A percentile compares a stretch with the other conserved stretches of the same genome.
phyloP scores from a whole-genome alignment of 64 coral and sea anemone genomes.

The Porites australiensis region DNA sequence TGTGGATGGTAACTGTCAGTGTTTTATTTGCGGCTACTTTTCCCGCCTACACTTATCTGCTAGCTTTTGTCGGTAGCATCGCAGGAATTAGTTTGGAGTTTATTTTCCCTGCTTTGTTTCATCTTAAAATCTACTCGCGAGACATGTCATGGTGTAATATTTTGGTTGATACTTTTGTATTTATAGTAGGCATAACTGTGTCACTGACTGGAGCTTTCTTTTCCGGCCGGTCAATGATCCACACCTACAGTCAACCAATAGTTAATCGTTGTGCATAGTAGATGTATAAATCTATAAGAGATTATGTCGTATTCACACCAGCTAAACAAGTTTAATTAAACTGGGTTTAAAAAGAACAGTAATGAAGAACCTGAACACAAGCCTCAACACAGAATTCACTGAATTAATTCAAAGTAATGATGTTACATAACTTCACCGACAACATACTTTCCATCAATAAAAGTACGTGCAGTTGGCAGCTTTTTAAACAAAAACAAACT shows the following conservation, averaged over 20 bases:
- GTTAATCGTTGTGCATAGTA: neutral
- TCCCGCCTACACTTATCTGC: conserved; percentile 84
- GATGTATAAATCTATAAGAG: no score
- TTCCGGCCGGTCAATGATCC: conserved; percentile 72
- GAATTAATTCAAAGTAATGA: no score
- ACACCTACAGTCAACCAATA: conserved; percentile 36
- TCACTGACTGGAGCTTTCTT: conserved; percentile 77
- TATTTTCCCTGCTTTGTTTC: conserved; percentile 91
- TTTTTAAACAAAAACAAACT: no score
- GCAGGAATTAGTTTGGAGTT: conserved; percentile 93
- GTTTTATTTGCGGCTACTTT: conserved; percentile 76
- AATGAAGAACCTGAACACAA: no score
- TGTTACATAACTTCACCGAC: no score
- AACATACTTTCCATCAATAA: no score
- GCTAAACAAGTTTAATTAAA: no score
- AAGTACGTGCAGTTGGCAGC: no score
- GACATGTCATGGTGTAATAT: conserved; percentile 79
- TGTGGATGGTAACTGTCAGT: conserved; percentile 62
- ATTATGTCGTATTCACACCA: no score
- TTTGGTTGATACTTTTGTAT: conserved; percentile 52
- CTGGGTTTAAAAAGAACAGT: no score
- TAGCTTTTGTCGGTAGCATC: conserved; percentile 89
- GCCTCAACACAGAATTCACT: no score
- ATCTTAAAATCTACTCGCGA: conserved; percentile 89
- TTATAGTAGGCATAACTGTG: conserved; percentile 77